phyloP scores from a whole-genome alignment of 2,113 vertebrate genomes.

The Spilogale gracilis region DNA sequence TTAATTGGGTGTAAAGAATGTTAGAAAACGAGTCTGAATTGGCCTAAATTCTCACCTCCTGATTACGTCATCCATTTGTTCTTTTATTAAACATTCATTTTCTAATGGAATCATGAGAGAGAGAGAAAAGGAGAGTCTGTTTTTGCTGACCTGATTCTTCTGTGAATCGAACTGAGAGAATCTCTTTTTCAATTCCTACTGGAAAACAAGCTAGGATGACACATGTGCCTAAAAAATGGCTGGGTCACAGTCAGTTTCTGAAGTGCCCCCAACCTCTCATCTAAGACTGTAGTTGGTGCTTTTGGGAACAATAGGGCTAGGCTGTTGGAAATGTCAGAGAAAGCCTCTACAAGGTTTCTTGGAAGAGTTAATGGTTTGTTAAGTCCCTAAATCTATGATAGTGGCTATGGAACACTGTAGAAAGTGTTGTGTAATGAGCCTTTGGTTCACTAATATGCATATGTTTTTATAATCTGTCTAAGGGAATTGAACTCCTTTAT shows the following conservation, averaged over 20 bases:
- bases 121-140: neutral
- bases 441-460: neutral
- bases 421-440: neutral
- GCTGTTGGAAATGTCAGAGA: neutral
- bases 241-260: neutral
- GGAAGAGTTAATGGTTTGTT: neutral
- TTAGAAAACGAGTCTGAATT: neutral
- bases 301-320: neutral
- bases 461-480: slow-evolving; percentile 25
- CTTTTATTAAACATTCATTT: neutral
- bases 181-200: neutral
- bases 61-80: neutral
- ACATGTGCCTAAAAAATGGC: fast-evolving
- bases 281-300: neutral
- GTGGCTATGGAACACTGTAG: neutral
- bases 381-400: neutral
- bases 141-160: neutral
- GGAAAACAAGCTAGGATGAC: neutral
- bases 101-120: neutral
- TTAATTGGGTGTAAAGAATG: neutral
- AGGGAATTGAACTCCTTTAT: slow-evolving; percentile 62
- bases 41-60: neutral
- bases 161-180: neutral
- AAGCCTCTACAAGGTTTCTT: neutral
- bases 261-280: neutral